phyloP scores from a whole-genome alignment of 2,797 vertebrate genomes.

The Cossypha dichroa region DNA sequence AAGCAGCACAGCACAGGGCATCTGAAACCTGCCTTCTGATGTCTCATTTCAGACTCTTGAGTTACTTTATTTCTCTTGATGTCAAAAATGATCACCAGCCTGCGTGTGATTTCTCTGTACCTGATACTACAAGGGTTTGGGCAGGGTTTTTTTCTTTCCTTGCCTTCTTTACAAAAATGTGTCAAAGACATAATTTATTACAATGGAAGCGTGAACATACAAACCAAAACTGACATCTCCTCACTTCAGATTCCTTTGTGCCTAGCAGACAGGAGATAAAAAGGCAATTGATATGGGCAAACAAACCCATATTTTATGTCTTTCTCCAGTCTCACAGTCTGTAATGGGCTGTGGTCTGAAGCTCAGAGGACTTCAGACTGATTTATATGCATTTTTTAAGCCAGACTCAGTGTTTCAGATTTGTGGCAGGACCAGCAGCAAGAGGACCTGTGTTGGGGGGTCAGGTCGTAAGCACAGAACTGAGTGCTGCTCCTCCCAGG shows the following conservation, averaged over 20 bases:
- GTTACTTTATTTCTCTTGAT: not conserved
- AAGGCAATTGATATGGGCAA: constrained; percentile 59
- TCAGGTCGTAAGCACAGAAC: not conserved
- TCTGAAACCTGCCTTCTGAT: not conserved
- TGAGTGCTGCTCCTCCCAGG: not conserved
- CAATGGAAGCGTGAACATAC: not conserved
- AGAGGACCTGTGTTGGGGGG: not conserved
- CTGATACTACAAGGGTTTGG: constrained; percentile 7
- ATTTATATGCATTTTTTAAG: constrained; percentile 60
- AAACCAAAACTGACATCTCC: constrained; percentile 58
- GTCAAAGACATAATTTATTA: constrained; percentile 63
- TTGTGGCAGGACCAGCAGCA: not conserved
- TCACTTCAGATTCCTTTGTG: constrained; percentile 51
- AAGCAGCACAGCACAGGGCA: accelerated
- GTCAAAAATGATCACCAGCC: constrained; percentile 7
- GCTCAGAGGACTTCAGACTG: constrained; percentile 20
- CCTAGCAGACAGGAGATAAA: constrained; percentile 54
- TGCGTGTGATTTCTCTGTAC: not conserved
- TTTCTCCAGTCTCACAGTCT: not conserved
- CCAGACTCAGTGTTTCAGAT: constrained; percentile 4
- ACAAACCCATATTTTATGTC: constrained; percentile 56
- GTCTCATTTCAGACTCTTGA: not conserved
- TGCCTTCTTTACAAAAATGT: constrained; percentile 30
- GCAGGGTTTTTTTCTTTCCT: not conserved
- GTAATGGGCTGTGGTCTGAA: constrained; percentile 16